Evolutionary conservation across 2,113 vertebrate genomes (phyloP), one percentile per base, ranked within the genome.

Genomic region (Vimba vimba): DNA sequence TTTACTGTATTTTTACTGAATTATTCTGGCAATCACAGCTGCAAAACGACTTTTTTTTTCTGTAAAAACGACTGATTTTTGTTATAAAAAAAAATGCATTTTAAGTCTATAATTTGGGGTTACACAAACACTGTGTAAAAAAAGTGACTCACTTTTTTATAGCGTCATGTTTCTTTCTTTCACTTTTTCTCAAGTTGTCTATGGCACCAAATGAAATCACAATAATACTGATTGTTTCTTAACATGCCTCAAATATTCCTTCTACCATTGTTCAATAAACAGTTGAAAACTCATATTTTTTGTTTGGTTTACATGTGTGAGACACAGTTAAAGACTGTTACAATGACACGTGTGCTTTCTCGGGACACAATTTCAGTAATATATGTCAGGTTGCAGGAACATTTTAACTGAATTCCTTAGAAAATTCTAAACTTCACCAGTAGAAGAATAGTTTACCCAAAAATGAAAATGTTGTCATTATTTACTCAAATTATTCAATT

Each of bases 51-150:
- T 27, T 27, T 27, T 27, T 27, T 27, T 52, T 52, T 3, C 47
- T 50, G 47, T 50, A 50, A 50, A 50, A 15, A 47, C 2, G 0
- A 47, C 36, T 5, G 43, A 45, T 11, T 15, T 50, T 13, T 50
- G 47, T 50, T 52, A 7, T 21, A 7, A 13, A 62, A 25, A 62
- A 25, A 11, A 25, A 66, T 45, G 23, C 45, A 82, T 52, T 43
- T 55, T 1, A 75, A 77, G 47, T 25, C 30, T 69, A 59, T 77
- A 82, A 66, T 10, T 59, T 30, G 79, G 76, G 57, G 27, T 81
- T 81, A 82, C 6, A 75, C 27, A 62, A 50, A 45, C 27, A 71
- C 23, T 30, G 15, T 55, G 6, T 27, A 74, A 75, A 39, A 21
- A 47, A 25, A 21, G 47, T 36, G 8, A 66, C 52, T 33, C 13